phyloP scores from a whole-genome alignment of 2,113 vertebrate genomes.

The Lasiurus borealis region DNA sequence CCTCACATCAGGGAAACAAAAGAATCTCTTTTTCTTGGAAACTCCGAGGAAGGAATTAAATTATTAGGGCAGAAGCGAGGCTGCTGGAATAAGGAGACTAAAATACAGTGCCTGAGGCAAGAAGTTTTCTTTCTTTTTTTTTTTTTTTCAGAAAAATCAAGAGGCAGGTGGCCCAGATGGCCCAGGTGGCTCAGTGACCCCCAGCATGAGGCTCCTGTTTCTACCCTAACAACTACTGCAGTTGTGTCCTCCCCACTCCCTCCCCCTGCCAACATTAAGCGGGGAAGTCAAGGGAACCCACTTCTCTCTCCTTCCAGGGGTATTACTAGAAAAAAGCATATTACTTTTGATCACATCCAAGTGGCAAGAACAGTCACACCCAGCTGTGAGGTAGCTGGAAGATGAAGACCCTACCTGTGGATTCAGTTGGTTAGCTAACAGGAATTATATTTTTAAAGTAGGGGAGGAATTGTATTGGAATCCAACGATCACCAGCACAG shows the following conservation, averaged over 20 bases:
- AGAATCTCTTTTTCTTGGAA: background rate
- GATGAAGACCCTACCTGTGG: background rate
- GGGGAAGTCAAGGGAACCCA: background rate
- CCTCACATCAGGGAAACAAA: background rate
- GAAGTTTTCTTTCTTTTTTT: background rate
- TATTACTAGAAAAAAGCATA: background rate
- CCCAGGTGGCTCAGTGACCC: background rate
- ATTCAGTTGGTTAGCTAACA: background rate
- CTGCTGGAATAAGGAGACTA: background rate
- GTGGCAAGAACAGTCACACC: background rate
- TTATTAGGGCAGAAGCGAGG: background rate
- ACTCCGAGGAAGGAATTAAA: background rate
- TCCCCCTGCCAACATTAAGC: background rate
- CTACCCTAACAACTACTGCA: background rate
- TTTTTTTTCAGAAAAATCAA: background rate
- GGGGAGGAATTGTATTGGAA: background rate
- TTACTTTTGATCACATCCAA: background rate
- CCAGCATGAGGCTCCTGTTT: background rate
- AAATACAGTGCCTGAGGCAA: background rate
- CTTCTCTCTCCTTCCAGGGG: background rate
- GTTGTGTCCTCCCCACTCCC: background rate
- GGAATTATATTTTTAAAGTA: background rate
- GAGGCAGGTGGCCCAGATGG: background rate
- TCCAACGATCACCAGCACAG: background rate
- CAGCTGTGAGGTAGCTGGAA: background rate